Percentiles rank a stretch among this genome's conserved stretches.
phyloP scores from a whole-genome alignment of 2,113 vertebrate genomes.

The Percina caprodes region DNA sequence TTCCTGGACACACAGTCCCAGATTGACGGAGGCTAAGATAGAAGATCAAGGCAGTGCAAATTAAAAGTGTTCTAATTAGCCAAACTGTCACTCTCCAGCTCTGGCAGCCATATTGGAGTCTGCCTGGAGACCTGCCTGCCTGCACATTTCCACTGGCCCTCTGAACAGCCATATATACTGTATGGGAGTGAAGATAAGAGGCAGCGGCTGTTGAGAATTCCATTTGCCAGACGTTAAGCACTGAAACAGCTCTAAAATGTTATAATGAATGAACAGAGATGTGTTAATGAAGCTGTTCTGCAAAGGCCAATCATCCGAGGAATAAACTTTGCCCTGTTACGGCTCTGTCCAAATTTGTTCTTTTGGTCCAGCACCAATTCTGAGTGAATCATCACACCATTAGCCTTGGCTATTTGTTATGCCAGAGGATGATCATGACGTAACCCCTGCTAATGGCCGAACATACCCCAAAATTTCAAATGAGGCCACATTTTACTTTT shows the following conservation, averaged over 20 bases:
- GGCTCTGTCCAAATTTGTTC: constrained; percentile 29
- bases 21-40: constrained; percentile 61
- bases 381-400: constrained; percentile 28
- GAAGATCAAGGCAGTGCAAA: constrained; percentile 71
- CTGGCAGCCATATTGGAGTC: constrained; percentile 60
- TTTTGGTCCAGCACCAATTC: constrained; percentile 23
- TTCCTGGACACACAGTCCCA: constrained; percentile 15
- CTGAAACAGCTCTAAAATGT: constrained; percentile 19
- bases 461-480: not conserved
- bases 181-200: constrained; percentile 47
- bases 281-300: constrained; percentile 40
- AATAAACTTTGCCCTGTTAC: constrained; percentile 13
- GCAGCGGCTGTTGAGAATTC: constrained; percentile 44
- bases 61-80: constrained; percentile 76
- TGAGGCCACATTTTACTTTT: not conserved
- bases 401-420: constrained; percentile 23
- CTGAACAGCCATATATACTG: constrained; percentile 41
- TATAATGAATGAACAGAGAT: constrained; percentile 29
- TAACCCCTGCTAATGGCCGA: not conserved
- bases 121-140: constrained; percentile 49
- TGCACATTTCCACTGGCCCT: constrained; percentile 41
- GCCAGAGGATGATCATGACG: constrained; percentile 8
- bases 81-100: constrained; percentile 66
- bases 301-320: constrained; percentile 22
- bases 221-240: constrained; percentile 48